phyloP scores from a whole-genome alignment of 2,113 vertebrate genomes.

The Campylorhamphus procurvoides region DNA sequence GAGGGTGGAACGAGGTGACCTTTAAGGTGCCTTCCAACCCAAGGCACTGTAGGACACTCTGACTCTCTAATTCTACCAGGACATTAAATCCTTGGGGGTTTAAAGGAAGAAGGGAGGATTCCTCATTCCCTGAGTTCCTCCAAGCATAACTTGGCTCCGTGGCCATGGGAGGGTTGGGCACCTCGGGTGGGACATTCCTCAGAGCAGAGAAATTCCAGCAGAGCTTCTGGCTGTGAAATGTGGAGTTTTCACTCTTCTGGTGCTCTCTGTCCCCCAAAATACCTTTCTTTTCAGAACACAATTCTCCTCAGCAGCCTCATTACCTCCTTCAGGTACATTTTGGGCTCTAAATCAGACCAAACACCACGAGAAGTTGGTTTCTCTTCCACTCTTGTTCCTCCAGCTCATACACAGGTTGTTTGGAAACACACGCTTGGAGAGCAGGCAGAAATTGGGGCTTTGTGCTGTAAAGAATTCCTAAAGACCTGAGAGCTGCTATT shows the following conservation, averaged over 20 bases:
- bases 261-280: not conserved
- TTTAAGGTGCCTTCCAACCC: not conserved
- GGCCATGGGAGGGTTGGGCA: not conserved
- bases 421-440: not conserved
- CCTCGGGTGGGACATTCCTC: fast-evolving
- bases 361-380: not conserved
- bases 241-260: not conserved
- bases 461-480: not conserved
- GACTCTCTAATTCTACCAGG: fast-evolving
- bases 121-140: not conserved
- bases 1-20: not conserved
- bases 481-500: not conserved
- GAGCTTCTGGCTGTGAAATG: not conserved
- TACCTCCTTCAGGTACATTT: not conserved
- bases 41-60: not conserved
- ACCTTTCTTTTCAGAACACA: not conserved
- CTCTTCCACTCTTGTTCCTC: not conserved
- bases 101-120: not conserved
- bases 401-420: not conserved
- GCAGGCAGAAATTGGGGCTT: not conserved
- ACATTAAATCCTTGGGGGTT: not conserved
- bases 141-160: not conserved
- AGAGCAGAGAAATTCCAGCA: not conserved
- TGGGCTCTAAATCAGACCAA: not conserved
- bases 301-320: not conserved